Percentiles rank a stretch among this genome's conserved stretches.
These are phyloP conservation scores for Harmothoe impar DNA, from an alignment of 2,888 invertebrate species.

Conservation along the genomic window DNA sequence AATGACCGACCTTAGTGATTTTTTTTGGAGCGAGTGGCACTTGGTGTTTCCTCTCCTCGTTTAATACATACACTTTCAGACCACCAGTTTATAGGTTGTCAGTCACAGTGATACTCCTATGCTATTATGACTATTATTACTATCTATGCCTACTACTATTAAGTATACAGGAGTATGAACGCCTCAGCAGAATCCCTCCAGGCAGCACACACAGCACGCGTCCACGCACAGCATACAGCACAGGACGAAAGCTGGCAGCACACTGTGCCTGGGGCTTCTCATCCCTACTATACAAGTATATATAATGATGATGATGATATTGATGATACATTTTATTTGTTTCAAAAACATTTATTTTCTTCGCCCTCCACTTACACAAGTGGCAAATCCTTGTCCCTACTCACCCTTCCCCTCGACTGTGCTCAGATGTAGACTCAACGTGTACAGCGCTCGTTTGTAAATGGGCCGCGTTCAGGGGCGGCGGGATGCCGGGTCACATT, in stretches of 20 bases:
- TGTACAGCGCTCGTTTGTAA: neutral
- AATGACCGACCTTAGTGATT: neutral
- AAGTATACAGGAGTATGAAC: neutral
- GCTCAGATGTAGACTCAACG: neutral
- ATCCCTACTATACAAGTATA: conserved; percentile 7
- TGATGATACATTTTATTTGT: neutral
- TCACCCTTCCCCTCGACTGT: neutral
- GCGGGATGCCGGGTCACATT: neutral
- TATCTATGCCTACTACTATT: neutral
- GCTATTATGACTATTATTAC: neutral
- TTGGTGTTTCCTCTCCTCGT: neutral
- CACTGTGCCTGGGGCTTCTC: conserved; percentile 50
- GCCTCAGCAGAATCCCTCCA: neutral
- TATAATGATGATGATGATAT: too few relatives aligned
- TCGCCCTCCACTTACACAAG: neutral
- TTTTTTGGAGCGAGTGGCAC: neutral
- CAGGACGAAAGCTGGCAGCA: conserved; percentile 51
- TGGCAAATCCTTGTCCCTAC: neutral
- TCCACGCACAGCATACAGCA: conserved; percentile 22
- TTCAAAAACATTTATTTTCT: too few relatives aligned
- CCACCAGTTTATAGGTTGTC: neutral
- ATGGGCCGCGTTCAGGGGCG: neutral
- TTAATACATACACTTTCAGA: conserved; percentile 24
- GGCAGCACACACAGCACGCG: neutral
- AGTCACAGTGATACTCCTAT: neutral